A percentile compares a stretch with the other conserved stretches of the same genome.
Conservation (phyloP, 2,113 vertebrate genomes). For the Antechinus flavipes region DNA sequence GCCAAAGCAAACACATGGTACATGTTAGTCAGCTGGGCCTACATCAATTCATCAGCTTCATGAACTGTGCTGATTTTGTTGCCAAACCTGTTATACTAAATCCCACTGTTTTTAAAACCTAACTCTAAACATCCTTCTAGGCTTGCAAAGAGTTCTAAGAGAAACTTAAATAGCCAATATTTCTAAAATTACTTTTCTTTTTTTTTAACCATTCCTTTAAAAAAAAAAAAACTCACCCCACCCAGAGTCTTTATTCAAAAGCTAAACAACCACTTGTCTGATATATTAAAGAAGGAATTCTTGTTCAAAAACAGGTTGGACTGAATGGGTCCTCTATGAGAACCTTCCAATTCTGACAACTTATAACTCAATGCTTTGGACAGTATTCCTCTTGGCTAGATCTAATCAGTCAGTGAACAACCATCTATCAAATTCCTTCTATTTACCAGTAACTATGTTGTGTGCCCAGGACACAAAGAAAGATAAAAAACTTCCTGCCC, state of each 20-base stretch:
- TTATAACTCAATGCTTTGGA: neutral
- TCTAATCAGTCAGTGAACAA: neutral
- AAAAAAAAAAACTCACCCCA: conserved; percentile 29
- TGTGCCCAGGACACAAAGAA: neutral
- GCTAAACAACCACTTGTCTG: neutral
- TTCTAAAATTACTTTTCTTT: conserved; percentile 71
- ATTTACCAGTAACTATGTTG: neutral
- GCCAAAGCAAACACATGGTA: conserved; percentile 89
- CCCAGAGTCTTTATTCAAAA: neutral
- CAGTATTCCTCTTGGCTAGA: conserved; percentile 30
- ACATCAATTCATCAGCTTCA: conserved; percentile 84
- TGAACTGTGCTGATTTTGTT: conserved; percentile 79
- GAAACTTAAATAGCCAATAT: conserved; percentile 66
- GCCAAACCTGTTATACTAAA: conserved; percentile 88
- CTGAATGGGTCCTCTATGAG: neutral
- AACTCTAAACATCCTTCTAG: conserved; percentile 87
- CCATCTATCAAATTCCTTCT: conserved; percentile 16
- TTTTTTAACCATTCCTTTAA: conserved; percentile 40
- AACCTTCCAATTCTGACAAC: neutral
- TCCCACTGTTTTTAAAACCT: conserved; percentile 86
- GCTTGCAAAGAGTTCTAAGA: conserved; percentile 77
- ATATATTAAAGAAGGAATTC: neutral
- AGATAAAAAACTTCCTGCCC: neutral
- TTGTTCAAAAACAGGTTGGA: neutral
- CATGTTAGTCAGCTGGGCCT: conserved; percentile 82